phyloP scores from a whole-genome alignment of 2,797 vertebrate genomes.

The Uromys caudimaculatus region DNA sequence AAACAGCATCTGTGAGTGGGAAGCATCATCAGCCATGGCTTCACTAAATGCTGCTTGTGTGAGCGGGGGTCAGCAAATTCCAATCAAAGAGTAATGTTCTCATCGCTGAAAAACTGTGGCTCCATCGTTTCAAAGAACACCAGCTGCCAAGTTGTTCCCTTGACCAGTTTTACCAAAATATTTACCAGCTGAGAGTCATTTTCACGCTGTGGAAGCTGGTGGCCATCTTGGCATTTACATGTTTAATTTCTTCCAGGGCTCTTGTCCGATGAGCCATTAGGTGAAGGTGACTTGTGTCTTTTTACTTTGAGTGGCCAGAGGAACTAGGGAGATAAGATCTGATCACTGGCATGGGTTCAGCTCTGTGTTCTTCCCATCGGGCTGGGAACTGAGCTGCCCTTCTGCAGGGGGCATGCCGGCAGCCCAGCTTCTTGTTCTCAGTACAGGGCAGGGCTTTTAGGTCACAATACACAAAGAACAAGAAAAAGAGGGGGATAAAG shows the following conservation, averaged over 20 bases:
- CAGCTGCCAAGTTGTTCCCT: neutral
- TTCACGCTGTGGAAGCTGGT: neutral
- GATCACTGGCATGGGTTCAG: neutral
- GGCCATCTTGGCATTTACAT: neutral
- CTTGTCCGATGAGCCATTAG: neutral
- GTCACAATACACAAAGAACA: neutral
- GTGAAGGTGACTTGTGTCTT: neutral
- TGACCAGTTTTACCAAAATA: conserved; percentile 40
- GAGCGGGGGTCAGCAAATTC: neutral
- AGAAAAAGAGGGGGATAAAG: neutral
- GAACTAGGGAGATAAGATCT: neutral
- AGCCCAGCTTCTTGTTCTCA: neutral
- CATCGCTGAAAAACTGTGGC: neutral
- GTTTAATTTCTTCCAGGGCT: neutral
- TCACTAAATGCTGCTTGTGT: neutral
- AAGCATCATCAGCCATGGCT: neutral
- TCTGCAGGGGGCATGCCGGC: fast-evolving
- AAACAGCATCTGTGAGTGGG: conserved; percentile 4
- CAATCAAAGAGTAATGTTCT: neutral
- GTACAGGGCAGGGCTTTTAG: neutral
- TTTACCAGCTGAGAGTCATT: conserved; percentile 42
- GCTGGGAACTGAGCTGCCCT: neutral
- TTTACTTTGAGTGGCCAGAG: neutral
- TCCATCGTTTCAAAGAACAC: conserved; percentile 27
- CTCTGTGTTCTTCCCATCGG: neutral